Base-by-base conservation (phyloP, 1,140 invertebrate species). In the Mizuhopecten yessoensis region DNA sequence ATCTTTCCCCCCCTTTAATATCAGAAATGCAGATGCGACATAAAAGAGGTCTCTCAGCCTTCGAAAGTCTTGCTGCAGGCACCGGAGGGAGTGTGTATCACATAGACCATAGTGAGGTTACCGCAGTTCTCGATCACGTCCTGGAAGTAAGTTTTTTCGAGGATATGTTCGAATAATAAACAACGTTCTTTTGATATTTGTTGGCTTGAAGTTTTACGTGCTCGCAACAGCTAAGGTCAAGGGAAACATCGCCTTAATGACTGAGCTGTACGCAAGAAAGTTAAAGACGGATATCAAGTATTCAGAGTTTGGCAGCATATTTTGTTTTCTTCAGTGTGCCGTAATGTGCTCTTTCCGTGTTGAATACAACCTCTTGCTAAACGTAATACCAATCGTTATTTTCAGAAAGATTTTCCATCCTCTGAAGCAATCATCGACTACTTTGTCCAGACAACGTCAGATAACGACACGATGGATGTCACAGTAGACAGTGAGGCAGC, bases 51-150 rank as follows among this genome's bases (percentile, higher is more conserved):
- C 9, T 1, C 33, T 42, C 49, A 29, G 49, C 34, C 15, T 23
- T 88, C 17, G 57, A 91, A 34, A 20, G 34, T 33, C 86, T 91
- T 34, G 90, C 88, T 36, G 36, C 45, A 29, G 86, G 33, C 57
- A 89, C 90, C 17, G 86, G 88, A n/a, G 90, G 90, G n/a, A 34
- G n/a, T 34, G 90, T 91, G 2, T 87, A 91, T n/a, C 33, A 87
- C 17, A 87, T 88, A 34, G 86, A 87, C n/a, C 86, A 87, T 11
- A 34, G 23, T 29, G 39, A 91, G n/a, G 39, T 91, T 15, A 88
- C 45, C 10, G 33, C 49, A n/a, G 86, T 89, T 0, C 86, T 91
- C 0, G 75, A 87, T 3, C 45, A 34, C 57, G 86, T 87, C 0
- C 39, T 91, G 0, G 45, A 89, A 88, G 90, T 91, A 87, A 33